Percentiles rank a stretch among this genome's conserved stretches.
Conservation (phyloP, 2,113 vertebrate species). For the Toxotes chatareus region DNA sequence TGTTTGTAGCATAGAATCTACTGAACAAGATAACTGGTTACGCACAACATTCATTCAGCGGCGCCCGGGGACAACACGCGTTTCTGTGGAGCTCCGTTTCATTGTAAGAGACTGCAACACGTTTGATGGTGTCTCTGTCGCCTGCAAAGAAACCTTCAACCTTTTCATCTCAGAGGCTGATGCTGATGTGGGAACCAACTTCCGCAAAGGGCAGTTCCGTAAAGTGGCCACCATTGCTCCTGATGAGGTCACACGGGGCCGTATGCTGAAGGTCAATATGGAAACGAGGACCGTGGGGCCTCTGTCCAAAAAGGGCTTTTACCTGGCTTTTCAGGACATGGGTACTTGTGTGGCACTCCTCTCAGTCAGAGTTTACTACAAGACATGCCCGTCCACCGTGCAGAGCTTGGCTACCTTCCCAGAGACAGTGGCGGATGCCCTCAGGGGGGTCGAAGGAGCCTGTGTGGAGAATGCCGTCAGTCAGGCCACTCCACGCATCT, state of each 20-base stretch:
- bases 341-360: conserved; percentile 94
- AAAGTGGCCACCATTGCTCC: conserved; percentile 97
- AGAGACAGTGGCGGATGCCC: conserved; percentile 87
- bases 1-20: conserved; percentile 91
- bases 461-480: conserved; percentile 89
- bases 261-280: conserved; percentile 88
- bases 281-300: conserved; percentile 89
- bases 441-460: conserved; percentile 88
- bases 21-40: conserved; percentile 97
- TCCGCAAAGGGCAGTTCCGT: conserved; percentile 93
- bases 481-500: conserved; percentile 87
- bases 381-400: conserved; percentile 88
- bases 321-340: conserved; percentile 96
- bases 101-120: conserved; percentile 95
- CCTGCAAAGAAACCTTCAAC: conserved; percentile 98
- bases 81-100: conserved; percentile 94
- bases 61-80: conserved; percentile 84
- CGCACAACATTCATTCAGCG: conserved; percentile 97
- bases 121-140: conserved; percentile 86
- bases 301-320: conserved; percentile 90
- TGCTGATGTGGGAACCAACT: conserved; percentile 93
- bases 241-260: conserved; percentile 90
- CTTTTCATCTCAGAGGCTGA: conserved; percentile 93
- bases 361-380: conserved; percentile 93
- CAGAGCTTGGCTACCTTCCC: conserved; percentile 90